Percentiles rank a stretch among this genome's conserved stretches.
Conservation (phyloP, 2,888 invertebrate species). For the Odontocerum albicorne region DNA sequence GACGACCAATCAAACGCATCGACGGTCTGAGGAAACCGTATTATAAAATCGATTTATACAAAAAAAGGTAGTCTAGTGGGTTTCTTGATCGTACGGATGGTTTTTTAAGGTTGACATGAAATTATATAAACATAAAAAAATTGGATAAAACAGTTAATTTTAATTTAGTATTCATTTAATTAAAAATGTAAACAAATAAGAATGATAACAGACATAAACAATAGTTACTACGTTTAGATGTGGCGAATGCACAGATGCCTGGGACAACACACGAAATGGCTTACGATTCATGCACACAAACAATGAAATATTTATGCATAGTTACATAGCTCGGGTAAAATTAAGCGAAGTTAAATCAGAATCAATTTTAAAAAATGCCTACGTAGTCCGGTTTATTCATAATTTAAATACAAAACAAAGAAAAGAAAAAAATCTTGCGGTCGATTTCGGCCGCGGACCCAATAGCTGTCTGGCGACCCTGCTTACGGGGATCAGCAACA, state of each 20-base stretch:
- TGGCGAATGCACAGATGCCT: constrained; percentile 9
- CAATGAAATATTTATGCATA: constrained; percentile 9
- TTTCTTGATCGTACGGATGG: too few species aligned
- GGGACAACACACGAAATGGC: constrained; percentile 18
- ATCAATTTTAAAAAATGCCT: constrained; percentile 8
- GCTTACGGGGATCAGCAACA: not conserved
- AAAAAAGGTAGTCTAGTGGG: too few species aligned
- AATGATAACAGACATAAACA: constrained; percentile 7
- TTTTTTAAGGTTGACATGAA: too few species aligned
- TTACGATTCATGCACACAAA: constrained; percentile 12
- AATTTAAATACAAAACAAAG: constrained; percentile 19
- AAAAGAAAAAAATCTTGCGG: constrained; percentile 10
- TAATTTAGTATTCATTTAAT: not conserved
- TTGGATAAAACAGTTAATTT: too few species aligned
- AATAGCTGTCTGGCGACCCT: constrained; percentile 11
- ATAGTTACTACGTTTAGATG: constrained; percentile 6
- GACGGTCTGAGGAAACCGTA: not conserved
- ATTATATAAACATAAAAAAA: too few species aligned
- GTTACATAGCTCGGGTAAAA: not conserved
- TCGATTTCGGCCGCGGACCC: not conserved
- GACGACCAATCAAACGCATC: not conserved
- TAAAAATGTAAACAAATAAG: not conserved
- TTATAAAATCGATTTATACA: not conserved
- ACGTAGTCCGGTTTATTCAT: constrained; percentile 23
- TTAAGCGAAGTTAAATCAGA: not conserved